Conservation (phyloP, 2,888 invertebrate genomes). For the Lepeophtheirus nordmannii region DNA sequence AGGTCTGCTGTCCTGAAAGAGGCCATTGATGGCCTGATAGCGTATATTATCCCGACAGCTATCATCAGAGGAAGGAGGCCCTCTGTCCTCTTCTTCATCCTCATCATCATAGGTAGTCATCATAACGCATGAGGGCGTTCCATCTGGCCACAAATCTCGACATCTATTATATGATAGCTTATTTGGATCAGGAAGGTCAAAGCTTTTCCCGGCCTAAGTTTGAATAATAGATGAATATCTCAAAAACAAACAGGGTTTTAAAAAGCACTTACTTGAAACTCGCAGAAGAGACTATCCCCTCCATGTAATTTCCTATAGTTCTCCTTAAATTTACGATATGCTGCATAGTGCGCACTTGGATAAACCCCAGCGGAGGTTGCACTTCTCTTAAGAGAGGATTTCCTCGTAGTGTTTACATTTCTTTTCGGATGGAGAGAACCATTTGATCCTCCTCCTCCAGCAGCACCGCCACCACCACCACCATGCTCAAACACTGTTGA, state of each 20-base stretch:
- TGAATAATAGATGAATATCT: neutral
- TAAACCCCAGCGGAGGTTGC: neutral
- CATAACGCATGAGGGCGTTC: neutral
- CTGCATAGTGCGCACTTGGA: neutral
- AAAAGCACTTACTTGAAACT: neutral
- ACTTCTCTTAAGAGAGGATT: neutral
- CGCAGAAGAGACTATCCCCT: neutral
- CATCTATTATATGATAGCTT: constrained; percentile 7
- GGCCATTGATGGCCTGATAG: constrained; percentile 18
- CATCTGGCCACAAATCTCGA: neutral
- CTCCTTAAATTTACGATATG: neutral
- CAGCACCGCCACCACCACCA: too few relatives aligned
- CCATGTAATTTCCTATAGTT: neutral
- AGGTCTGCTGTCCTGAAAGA: constrained; percentile 8
- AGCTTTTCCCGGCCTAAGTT: constrained; percentile 15
- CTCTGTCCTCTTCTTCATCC: neutral
- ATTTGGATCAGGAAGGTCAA: constrained; percentile 16
- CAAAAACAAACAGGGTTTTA: neutral
- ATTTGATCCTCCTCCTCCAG: too few relatives aligned
- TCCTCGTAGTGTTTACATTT: too few relatives aligned
- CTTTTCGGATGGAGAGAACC: too few relatives aligned
- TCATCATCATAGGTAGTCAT: constrained; percentile 1
- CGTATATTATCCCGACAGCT: constrained; percentile 19
- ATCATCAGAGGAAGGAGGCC: constrained; percentile 2
- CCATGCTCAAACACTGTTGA: neutral